Evolutionary conservation across 2,797 vertebrate genomes (phyloP).

Genomic region (Mustela erminea): DNA sequence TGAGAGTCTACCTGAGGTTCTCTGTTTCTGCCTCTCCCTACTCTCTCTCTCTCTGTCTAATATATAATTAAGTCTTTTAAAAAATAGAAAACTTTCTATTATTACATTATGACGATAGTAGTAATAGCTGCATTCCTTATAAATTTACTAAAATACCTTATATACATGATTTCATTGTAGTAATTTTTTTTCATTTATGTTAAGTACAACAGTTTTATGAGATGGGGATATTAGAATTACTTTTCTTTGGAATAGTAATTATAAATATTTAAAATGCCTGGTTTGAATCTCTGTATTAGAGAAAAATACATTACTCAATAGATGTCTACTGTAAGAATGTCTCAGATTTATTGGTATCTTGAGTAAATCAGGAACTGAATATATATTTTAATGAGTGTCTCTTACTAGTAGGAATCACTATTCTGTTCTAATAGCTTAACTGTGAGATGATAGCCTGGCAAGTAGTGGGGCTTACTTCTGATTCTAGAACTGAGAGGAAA

Average conservation of each 20-base stretch:
- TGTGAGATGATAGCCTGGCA: neutral
- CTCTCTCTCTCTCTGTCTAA: neutral
- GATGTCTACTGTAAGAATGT: neutral
- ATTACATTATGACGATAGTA: neutral
- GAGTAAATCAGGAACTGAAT: neutral
- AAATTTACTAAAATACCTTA: neutral
- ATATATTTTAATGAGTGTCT: neutral
- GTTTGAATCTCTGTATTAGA: neutral
- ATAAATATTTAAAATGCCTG: neutral
- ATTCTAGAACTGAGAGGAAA: neutral
- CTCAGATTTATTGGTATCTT: neutral
- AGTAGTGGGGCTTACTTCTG: neutral
- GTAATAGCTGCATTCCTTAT: neutral
- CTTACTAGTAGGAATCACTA: neutral
- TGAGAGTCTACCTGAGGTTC: neutral
- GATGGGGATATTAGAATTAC: neutral
- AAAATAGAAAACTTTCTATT: neutral
- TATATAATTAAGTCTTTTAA: neutral
- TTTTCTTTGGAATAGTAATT: neutral
- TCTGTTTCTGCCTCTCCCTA: neutral
- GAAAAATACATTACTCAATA: neutral
- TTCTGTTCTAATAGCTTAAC: neutral
- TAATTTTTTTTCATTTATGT: neutral
- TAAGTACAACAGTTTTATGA: neutral
- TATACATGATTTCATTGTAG: neutral